These are phyloP conservation scores for Cephalopterus ornatus DNA, from an alignment of 2,113 vertebrate genomes.

Conservation along the genomic window DNA sequence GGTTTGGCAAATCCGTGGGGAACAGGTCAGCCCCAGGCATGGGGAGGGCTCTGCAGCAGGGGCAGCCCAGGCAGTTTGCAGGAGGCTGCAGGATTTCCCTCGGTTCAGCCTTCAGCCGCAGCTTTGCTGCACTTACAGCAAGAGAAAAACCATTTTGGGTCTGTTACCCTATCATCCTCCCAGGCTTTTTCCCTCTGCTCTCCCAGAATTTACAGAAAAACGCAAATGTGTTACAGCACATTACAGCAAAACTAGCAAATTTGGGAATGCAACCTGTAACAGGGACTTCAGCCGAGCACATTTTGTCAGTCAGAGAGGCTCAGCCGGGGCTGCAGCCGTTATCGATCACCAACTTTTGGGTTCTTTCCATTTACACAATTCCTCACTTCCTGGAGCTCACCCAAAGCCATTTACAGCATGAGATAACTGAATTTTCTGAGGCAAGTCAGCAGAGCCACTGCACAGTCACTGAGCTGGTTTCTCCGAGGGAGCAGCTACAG, in stretches of 20 bases:
- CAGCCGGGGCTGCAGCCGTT: not conserved
- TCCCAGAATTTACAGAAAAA: not conserved
- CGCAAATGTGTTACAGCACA: not conserved
- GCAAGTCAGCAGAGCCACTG: not conserved
- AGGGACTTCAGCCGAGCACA: not conserved
- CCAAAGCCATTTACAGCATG: constrained; percentile 1
- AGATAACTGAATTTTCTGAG: not conserved
- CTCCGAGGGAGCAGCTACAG: not conserved
- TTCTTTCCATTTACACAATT: not conserved
- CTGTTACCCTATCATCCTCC: not conserved
- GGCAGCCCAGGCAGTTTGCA: not conserved
- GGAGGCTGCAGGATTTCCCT: not conserved
- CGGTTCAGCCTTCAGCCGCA: not conserved
- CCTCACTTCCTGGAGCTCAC: not conserved
- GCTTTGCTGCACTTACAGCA: not conserved
- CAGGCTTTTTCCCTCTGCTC: not conserved
- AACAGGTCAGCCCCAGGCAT: rapidly evolving
- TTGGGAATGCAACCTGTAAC: not conserved
- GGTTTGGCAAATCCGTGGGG: rapidly evolving
- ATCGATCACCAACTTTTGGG: not conserved
- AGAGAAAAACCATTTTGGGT: not conserved
- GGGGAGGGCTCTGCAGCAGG: not conserved
- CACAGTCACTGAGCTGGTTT: not conserved
- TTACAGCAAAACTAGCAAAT: not conserved
- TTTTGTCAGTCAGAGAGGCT: not conserved